Percentiles rank a stretch among this genome's conserved stretches.
These are phyloP conservation scores for Cyrtorhinus lividipennis DNA, from an alignment of 1,140 invertebrate species.

Conservation along the genomic window DNA sequence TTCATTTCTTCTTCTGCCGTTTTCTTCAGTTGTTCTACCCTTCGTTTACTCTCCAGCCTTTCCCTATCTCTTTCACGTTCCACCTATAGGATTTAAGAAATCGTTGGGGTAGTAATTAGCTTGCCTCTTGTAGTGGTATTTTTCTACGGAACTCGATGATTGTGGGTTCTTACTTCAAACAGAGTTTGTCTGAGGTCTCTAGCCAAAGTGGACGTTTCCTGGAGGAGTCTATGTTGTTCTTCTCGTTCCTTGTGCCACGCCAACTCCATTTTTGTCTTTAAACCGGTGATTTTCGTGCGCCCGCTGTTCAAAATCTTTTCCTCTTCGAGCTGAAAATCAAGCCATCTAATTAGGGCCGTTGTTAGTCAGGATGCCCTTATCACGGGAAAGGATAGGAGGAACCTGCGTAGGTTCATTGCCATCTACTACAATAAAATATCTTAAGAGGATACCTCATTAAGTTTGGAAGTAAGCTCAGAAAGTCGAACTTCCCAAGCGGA, in stretches of 20 bases:
- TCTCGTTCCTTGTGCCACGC: slow-evolving; percentile 92
- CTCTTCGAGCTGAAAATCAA: slow-evolving; percentile 53
- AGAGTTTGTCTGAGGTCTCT: slow-evolving; percentile 73
- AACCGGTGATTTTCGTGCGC: slow-evolving; percentile 64
- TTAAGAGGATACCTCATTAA: slow-evolving; percentile 62
- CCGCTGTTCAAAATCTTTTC: slow-evolving; percentile 62
- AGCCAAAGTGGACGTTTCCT: slow-evolving; percentile 81
- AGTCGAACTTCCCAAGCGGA: slow-evolving; percentile 75
- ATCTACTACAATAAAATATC: neutral
- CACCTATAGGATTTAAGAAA: too few species aligned
- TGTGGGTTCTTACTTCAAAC: slow-evolving; percentile 46
- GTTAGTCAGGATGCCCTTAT: neutral
- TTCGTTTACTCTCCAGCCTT: slow-evolving; percentile 66
- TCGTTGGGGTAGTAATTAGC: neutral
- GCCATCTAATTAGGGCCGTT: slow-evolving; percentile 12
- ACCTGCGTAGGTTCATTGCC: slow-evolving; percentile 12
- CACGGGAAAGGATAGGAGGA: too few species aligned
- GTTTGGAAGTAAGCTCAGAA: slow-evolving; percentile 74
- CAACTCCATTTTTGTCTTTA: slow-evolving; percentile 77
- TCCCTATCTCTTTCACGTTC: slow-evolving; percentile 81
- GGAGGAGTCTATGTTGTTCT: slow-evolving; percentile 75
- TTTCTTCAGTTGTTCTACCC: slow-evolving; percentile 68
- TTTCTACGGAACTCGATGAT: neutral
- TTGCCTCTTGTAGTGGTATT: neutral
- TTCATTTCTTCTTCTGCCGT: slow-evolving; percentile 75